Percentiles rank a stretch among this genome's conserved stretches.
phyloP scores from a whole-genome alignment of 2,113 vertebrate species.

The Oreochromis aureus region DNA sequence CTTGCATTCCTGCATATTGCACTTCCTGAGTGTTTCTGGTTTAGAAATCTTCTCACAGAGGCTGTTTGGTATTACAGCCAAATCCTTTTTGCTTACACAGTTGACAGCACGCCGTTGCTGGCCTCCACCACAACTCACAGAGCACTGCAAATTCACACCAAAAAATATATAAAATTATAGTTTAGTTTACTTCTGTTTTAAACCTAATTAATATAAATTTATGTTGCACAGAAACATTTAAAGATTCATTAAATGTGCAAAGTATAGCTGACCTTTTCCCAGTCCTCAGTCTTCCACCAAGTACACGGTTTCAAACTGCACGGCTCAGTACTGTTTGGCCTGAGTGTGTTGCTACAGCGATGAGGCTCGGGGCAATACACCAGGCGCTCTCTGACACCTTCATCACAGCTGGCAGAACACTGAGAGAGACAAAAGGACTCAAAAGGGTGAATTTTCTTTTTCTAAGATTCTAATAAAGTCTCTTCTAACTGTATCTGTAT shows the following conservation, averaged over 20 bases:
- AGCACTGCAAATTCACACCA: constrained; percentile 56
- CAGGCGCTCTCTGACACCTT: constrained; percentile 61
- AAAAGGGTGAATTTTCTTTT: neutral
- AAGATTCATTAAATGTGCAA: neutral
- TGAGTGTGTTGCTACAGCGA: constrained; percentile 53
- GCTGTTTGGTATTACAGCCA: constrained; percentile 39
- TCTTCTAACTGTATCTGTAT: neutral
- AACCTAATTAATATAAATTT: neutral
- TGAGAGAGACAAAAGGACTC: constrained; percentile 10
- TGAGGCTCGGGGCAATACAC: constrained; percentile 65
- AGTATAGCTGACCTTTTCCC: constrained; percentile 61
- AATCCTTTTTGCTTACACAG: constrained; percentile 52
- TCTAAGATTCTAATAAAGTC: neutral
- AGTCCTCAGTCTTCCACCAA: constrained; percentile 53
- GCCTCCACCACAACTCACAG: constrained; percentile 67
- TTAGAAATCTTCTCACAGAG: constrained; percentile 59
- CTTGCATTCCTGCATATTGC: constrained; percentile 65
- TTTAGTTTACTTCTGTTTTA: neutral
- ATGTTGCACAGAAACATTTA: neutral
- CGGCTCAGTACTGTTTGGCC: constrained; percentile 62
- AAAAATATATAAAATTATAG: neutral
- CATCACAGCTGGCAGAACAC: constrained; percentile 72
- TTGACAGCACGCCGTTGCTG: constrained; percentile 59
- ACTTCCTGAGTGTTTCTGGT: constrained; percentile 66
- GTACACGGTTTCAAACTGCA: constrained; percentile 65